Evolutionary conservation across 2,797 vertebrate genomes (phyloP), one percentile per base, ranked within the genome.

Genomic region (Lagorchestes hirsutus): DNA sequence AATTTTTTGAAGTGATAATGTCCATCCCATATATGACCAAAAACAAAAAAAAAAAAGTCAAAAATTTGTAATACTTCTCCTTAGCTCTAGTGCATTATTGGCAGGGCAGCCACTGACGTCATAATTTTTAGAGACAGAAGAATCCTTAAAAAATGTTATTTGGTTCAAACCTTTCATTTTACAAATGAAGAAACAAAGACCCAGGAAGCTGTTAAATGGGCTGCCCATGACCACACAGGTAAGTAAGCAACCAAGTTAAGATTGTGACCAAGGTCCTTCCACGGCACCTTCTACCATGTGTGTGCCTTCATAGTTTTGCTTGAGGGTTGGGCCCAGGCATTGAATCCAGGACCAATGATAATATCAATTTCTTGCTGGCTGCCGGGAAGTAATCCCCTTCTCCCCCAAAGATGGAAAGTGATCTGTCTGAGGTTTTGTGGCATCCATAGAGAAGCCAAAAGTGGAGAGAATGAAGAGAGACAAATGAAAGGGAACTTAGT

Each of bases 351-450:
- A 18, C 59, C 67, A 58, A 34, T 27, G 40, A 95, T 57, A 93
- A 95, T 27, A 54, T 93, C 46, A 46, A 59, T n/a, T 91, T 82
- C 90, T 92, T 55, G 58, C 58, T 95, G 91, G 31, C 46, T 94
- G 62, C 56, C 24, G 0, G 22, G 50, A 50, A 87, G 40, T 87
- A 46, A 87, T 40, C 74, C 40, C 74, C 40, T 27, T 34, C 5
- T 40, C n/a, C 40, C 10, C 22, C 74, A 24, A 82, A 87, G 40
- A 87, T 87, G 22, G 40, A 87, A 87, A 87, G 50, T 50, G 74
- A 87, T 50, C 40, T 28, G 3, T 27, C 22, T 50, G 74, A 90
- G 93, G 58, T 54, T 92, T 95, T 91, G 67, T 92, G 46, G 55
- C 90, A 95, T 93, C 67, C 59, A 34, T 54, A 46, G 40, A 56